phyloP scores from a whole-genome alignment of 2,888 invertebrate species.

The Lasioglossum calceatum region DNA sequence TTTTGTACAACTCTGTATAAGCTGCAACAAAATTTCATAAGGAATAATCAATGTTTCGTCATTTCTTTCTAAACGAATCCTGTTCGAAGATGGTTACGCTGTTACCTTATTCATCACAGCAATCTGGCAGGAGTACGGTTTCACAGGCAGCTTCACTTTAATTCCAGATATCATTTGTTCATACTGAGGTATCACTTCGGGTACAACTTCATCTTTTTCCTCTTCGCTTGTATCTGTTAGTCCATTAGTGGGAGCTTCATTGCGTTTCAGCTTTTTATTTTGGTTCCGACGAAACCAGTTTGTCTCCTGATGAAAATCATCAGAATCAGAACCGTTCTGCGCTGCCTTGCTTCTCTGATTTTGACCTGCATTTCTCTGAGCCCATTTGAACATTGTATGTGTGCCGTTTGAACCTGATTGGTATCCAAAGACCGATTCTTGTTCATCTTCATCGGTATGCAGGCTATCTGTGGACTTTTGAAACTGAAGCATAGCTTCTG shows the following conservation, averaged over 20 bases:
- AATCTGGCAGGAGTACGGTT: conserved; percentile 90
- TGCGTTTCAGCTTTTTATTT: background rate
- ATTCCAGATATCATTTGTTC: conserved; percentile 85
- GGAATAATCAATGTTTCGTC: background rate
- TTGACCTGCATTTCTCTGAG: background rate
- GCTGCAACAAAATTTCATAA: conserved; percentile 82
- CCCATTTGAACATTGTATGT: conserved; percentile 26
- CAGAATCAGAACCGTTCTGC: background rate
- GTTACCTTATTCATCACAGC: conserved; percentile 90
- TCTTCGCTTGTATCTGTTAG: rapidly evolving
- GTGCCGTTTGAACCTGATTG: background rate
- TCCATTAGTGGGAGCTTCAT: rapidly evolving
- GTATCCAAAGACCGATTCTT: rapidly evolving
- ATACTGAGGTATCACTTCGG: conserved; percentile 29
- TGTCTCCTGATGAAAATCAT: background rate
- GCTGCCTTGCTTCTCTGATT: background rate
- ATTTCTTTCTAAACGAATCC: background rate
- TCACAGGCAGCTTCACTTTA: conserved; percentile 88
- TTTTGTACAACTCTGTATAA: conserved; percentile 88
- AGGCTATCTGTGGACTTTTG: conserved; percentile 27
- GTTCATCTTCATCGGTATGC: conserved; percentile 4
- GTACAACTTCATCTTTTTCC: background rate
- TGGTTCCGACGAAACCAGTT: background rate
- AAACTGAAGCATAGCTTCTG: background rate
- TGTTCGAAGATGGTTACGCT: background rate